Evolutionary conservation across 2,113 vertebrate genomes (phyloP).

Genomic region (Stegostoma tigrinum): DNA sequence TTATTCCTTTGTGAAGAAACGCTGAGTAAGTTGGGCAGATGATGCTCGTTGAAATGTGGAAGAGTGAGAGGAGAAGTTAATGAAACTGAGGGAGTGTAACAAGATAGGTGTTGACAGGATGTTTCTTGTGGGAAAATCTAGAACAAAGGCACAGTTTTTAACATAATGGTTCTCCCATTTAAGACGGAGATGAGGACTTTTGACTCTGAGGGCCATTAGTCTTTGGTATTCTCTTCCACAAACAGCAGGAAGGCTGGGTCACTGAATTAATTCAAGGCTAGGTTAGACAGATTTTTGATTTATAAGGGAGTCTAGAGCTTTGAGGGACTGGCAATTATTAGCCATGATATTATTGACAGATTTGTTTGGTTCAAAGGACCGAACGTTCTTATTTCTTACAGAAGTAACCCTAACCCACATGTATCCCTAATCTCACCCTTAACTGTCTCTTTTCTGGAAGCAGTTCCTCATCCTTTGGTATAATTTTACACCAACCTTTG

Average conservation of each 20-base stretch:
- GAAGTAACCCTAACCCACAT: background rate
- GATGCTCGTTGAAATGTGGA: no score
- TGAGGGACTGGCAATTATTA: background rate
- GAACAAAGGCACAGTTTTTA: no score
- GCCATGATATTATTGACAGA: background rate
- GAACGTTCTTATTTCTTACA: background rate
- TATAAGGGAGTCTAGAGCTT: background rate
- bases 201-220: background rate
- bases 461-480: background rate
- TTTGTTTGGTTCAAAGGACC: background rate
- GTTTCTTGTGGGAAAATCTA: no score
- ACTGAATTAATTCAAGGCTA: background rate
- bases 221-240: background rate
- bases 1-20: no score
- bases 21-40: no score
- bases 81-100: no score
- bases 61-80: no score
- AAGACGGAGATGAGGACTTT: background rate
- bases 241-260: background rate
- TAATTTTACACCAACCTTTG: background rate
- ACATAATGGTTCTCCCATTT: no score
- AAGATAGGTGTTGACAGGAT: no score
- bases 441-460: background rate
- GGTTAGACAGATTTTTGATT: background rate
- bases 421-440: background rate